Conservation (phyloP, 1,140 invertebrate species). For the Frieseomelitta varia region DNA sequence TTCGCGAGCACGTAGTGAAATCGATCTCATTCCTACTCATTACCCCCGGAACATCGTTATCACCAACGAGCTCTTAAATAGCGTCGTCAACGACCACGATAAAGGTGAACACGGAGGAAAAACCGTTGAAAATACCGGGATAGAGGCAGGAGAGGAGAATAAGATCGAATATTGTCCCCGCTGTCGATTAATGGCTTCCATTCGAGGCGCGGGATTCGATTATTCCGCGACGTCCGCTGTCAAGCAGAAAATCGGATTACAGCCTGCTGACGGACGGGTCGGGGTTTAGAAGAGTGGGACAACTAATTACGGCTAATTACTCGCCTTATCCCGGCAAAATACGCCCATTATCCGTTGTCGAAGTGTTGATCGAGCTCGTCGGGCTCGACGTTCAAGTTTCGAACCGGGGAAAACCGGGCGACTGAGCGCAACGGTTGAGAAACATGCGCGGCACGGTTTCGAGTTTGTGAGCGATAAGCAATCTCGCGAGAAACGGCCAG, state of each 20-base stretch:
- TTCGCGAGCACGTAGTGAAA: neutral
- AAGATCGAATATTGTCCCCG: constrained; percentile 45
- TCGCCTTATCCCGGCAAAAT: constrained; percentile 38
- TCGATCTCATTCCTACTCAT: neutral
- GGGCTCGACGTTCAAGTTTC: neutral
- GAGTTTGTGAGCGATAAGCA: constrained; percentile 7
- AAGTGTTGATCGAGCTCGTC: neutral
- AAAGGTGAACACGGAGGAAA: neutral
- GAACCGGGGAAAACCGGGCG: neutral
- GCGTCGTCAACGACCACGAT: neutral
- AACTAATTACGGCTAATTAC: constrained; percentile 65
- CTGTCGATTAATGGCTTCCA: constrained; percentile 34
- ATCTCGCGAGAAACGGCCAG: neutral
- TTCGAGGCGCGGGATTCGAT: constrained; percentile 57
- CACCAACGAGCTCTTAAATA: neutral
- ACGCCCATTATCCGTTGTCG: neutral
- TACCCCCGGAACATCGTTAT: constrained; percentile 7
- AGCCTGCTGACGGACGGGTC: constrained; percentile 50
- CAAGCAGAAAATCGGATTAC: constrained; percentile 66
- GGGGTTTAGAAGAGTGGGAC: constrained; percentile 30
- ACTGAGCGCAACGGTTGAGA: neutral
- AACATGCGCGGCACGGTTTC: neutral
- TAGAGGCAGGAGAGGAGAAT: constrained; percentile 6
- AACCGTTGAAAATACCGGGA: neutral
- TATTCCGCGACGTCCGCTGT: constrained; percentile 35